Evolutionary conservation across 2,888 invertebrate genomes (phyloP).

Genomic region (Diplolepis rosae): DNA sequence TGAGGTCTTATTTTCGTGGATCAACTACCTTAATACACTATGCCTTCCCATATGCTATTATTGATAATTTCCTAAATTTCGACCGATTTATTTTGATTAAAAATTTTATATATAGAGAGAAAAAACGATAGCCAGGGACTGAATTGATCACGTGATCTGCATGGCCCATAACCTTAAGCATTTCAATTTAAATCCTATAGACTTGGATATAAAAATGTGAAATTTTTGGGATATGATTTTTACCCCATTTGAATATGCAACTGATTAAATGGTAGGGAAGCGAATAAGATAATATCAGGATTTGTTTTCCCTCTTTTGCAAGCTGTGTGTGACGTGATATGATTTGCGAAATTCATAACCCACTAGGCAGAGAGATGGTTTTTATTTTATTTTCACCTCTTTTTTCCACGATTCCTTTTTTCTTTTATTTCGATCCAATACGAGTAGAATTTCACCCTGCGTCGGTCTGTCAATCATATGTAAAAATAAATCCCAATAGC

Average conservation of each 20-base stretch:
- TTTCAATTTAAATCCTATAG: too few species aligned
- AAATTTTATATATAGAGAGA: too few species aligned
- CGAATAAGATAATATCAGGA: neutral
- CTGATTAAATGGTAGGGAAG: slow-evolving; percentile 11
- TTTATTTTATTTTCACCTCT: slow-evolving; percentile 10
- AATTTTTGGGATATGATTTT: too few species aligned
- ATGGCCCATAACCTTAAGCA: too few species aligned
- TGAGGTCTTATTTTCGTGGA: too few species aligned
- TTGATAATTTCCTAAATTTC: too few species aligned
- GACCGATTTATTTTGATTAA: too few species aligned
- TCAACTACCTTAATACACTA: too few species aligned
- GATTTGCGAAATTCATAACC: slow-evolving; percentile 26
- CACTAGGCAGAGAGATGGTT: neutral
- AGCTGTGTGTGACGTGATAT: slow-evolving; percentile 24
- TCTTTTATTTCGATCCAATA: slow-evolving; percentile 47
- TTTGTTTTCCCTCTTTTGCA: neutral
- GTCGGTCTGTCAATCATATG: slow-evolving; percentile 62
- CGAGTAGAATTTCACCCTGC: slow-evolving; percentile 36
- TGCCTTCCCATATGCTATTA: too few species aligned
- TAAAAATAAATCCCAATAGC: slow-evolving; percentile 58
- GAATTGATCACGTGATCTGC: too few species aligned
- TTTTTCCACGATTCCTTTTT: slow-evolving; percentile 33
- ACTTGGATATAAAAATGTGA: too few species aligned
- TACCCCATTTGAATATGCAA: neutral
- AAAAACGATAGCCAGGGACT: too few species aligned